phyloP scores from a whole-genome alignment of 2,888 invertebrate genomes.

The Pterobdella sp. region DNA sequence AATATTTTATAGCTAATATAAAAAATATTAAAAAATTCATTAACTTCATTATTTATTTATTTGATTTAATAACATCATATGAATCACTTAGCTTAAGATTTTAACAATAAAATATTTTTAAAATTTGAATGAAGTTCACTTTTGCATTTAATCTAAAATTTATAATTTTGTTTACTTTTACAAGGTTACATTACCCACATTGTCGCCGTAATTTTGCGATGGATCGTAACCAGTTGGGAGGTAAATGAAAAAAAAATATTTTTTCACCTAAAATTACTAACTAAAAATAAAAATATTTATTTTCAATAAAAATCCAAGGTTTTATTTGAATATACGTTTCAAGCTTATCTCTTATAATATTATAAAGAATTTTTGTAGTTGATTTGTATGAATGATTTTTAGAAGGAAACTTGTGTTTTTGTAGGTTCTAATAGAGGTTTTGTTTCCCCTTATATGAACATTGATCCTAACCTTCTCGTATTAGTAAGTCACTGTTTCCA shows the following conservation, averaged over 20 bases:
- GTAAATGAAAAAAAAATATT: neutral
- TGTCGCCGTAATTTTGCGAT: neutral
- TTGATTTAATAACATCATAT: no score
- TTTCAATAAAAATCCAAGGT: neutral
- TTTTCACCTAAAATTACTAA: neutral
- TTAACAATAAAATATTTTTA: neutral
- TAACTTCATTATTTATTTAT: no score
- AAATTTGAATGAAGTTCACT: neutral
- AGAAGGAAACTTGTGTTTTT: conserved; percentile 36
- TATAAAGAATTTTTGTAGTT: neutral
- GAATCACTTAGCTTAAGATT: no score
- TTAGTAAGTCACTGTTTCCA: conserved; percentile 55
- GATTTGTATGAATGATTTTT: neutral
- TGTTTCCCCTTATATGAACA: conserved; percentile 74
- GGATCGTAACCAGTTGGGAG: conserved; percentile 7
- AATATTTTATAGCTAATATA: no score
- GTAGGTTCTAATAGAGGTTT: conserved; percentile 47
- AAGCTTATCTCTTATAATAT: neutral
- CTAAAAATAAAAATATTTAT: neutral
- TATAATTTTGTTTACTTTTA: neutral
- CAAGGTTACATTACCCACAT: no score
- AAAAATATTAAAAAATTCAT: no score
- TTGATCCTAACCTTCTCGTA: conserved; percentile 77
- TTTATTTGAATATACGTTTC: no score
- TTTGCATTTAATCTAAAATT: neutral